These are phyloP conservation scores for Eupeodes luniger DNA, from an alignment of 2,888 invertebrate genomes.

Conservation along the genomic window DNA sequence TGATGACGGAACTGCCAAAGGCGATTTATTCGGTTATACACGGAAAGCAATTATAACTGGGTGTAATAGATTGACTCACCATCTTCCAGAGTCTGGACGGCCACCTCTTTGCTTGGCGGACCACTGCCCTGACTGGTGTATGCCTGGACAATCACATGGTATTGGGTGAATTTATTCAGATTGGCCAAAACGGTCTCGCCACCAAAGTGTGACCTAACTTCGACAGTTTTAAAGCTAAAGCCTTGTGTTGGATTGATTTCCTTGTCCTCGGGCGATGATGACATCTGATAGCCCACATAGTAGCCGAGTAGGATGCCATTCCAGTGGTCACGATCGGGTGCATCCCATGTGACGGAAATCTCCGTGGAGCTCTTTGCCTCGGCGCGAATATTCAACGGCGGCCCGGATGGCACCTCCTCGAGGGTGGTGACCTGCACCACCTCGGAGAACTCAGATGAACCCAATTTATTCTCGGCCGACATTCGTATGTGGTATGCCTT, in stretches of 20 bases:
- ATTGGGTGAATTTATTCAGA: slow-evolving; percentile 91
- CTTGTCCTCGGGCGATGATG: slow-evolving; percentile 83
- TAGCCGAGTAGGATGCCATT: slow-evolving; percentile 94
- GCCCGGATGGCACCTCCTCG: slow-evolving; percentile 93
- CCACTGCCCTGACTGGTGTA: slow-evolving; percentile 95
- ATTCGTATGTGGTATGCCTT: slow-evolving; percentile 95
- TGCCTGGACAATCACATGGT: slow-evolving; percentile 93
- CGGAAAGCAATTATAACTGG: slow-evolving; percentile 71
- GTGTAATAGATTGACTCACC: slow-evolving; percentile 85
- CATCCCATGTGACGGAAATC: slow-evolving; percentile 93
- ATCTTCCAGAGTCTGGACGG: slow-evolving; percentile 93
- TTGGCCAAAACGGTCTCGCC: slow-evolving; percentile 89
- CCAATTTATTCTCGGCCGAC: slow-evolving; percentile 94
- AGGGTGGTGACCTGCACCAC: slow-evolving; percentile 93
- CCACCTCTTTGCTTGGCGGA: slow-evolving; percentile 92
- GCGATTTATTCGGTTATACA: slow-evolving; percentile 68
- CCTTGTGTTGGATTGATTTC: slow-evolving; percentile 85
- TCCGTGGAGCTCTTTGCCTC: slow-evolving; percentile 94
- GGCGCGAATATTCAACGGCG: slow-evolving; percentile 92
- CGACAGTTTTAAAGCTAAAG: slow-evolving; percentile 91
- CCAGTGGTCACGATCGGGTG: slow-evolving; percentile 93
- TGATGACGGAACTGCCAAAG: slow-evolving; percentile 90
- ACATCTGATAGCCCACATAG: slow-evolving; percentile 92
- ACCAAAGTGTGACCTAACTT: slow-evolving; percentile 89
- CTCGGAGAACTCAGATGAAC: slow-evolving; percentile 94